Evolutionary conservation across 2,113 vertebrate species (phyloP).

Genomic region (Chaetodon trifascialis): DNA sequence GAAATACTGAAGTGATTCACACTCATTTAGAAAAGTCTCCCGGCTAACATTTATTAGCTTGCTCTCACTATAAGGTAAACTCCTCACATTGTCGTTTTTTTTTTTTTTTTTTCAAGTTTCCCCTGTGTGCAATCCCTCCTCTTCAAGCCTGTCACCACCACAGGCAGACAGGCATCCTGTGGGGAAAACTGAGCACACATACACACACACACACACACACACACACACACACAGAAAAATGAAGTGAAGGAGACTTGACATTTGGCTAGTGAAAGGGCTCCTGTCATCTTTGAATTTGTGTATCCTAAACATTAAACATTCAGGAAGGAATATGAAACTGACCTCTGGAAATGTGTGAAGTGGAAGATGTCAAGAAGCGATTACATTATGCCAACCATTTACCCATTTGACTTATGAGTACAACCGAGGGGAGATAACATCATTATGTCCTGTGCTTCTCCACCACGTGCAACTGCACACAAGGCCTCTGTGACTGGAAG

Average conservation of each 20-base stretch:
- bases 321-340: constrained; percentile 65
- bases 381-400: constrained; percentile 60
- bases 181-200: constrained; percentile 45
- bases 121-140: constrained; percentile 45
- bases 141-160: constrained; percentile 69
- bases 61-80: constrained; percentile 49
- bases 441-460: constrained; percentile 42
- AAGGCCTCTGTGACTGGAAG: constrained; percentile 22
- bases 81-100: constrained; percentile 41
- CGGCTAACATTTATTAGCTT: constrained; percentile 14
- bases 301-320: constrained; percentile 67
- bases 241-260: constrained; percentile 70
- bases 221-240: constrained; percentile 41
- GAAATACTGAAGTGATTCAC: constrained; percentile 7
- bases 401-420: constrained; percentile 53
- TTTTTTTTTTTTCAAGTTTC: constrained; percentile 46
- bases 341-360: constrained; percentile 59
- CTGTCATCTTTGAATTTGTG: constrained; percentile 62
- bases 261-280: constrained; percentile 60
- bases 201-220: constrained; percentile 31
- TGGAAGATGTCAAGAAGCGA: constrained; percentile 64
- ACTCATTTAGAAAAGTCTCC: constrained; percentile 23
- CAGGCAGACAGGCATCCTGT: constrained; percentile 63
- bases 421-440: constrained; percentile 40
- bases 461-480: constrained; percentile 28